Conservation (phyloP, 2,113 vertebrate genomes). For the Nanger granti region DNA sequence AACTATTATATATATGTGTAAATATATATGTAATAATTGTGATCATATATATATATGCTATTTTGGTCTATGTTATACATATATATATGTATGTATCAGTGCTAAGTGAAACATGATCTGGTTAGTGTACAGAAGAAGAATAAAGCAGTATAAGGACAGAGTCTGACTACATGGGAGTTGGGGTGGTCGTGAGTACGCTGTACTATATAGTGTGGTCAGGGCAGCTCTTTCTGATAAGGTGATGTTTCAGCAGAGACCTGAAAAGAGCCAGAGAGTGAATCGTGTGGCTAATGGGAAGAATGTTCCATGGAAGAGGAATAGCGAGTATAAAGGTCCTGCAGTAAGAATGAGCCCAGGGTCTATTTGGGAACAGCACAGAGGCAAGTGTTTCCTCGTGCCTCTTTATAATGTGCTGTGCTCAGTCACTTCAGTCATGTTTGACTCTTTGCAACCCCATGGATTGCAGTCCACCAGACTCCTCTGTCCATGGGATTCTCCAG, state of each 20-base stretch:
- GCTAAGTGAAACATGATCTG: not conserved
- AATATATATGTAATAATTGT: not conserved
- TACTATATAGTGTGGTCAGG: not conserved
- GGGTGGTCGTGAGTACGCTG: not conserved
- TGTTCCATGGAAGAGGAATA: not conserved
- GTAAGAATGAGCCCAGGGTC: not conserved
- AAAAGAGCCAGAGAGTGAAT: not conserved
- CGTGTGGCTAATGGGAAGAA: not conserved
- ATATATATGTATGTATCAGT: not conserved
- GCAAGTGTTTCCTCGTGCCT: not conserved
- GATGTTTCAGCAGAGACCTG: not conserved
- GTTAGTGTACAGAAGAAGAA: not conserved
- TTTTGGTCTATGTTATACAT: not conserved
- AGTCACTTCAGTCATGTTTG: not conserved
- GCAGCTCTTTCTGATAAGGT: not conserved
- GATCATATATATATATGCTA: too few relatives aligned
- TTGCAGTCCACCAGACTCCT: not conserved
- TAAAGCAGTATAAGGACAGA: not conserved
- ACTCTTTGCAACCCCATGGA: not conserved
- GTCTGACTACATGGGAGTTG: not conserved
- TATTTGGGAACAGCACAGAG: not conserved
- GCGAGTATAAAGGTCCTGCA: not conserved
- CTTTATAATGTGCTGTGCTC: not conserved
- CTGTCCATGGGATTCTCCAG: not conserved
- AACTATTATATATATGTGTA: not conserved